Base-by-base conservation (phyloP, 2,888 invertebrate species). In the Heliconius hortense region DNA sequence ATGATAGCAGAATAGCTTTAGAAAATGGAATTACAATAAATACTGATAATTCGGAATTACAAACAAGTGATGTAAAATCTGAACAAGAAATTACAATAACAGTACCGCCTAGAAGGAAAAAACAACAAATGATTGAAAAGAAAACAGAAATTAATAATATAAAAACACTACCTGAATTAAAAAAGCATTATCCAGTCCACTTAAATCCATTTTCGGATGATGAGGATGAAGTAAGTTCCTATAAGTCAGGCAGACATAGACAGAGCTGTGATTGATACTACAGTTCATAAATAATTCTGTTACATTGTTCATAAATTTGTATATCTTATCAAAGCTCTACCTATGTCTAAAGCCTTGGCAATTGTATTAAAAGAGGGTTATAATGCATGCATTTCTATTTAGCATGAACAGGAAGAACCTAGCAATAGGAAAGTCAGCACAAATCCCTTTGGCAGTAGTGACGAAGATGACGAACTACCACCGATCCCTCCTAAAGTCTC, bases 151-250 rank as follows among this genome's bases (percentile, higher is more conserved):
- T 75, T 62, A 53, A 43, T 35, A 18, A 24, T 26, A 69, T 76
- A 66, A 72, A 48, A 66, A n/a, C 60, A 60, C 76, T 78, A 74
- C 74, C 79, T 64, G 75, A 80, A 39, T 24, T 28, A 39, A 75
- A 79, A 75, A 86, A 86, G 78, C 81, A 87, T 79, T 97, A 98
- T 91, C 98, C 98, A 0, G 95, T 95, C 79, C 95, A 97, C 84
- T 93, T 98, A 79, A 98, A 98, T 94, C 98, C 98, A 8, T 98
- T 98, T 90, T 96, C 95, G 56, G 96, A 96, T 81, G 97, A 97
- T 39, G 95, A 95, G 63, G 92, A 90, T 81, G 89, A 88, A 85
- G 89, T 89, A 84, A 78, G 80, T 80, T 24, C 35, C 4, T 28
- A 10, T 24, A 26, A 62, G 11, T 43, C 8, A 71, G 26, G 26